Percentiles rank a stretch among this genome's conserved stretches.
Conservation (phyloP, 2,888 invertebrate species). For the Meiosimyza decipiens region DNA sequence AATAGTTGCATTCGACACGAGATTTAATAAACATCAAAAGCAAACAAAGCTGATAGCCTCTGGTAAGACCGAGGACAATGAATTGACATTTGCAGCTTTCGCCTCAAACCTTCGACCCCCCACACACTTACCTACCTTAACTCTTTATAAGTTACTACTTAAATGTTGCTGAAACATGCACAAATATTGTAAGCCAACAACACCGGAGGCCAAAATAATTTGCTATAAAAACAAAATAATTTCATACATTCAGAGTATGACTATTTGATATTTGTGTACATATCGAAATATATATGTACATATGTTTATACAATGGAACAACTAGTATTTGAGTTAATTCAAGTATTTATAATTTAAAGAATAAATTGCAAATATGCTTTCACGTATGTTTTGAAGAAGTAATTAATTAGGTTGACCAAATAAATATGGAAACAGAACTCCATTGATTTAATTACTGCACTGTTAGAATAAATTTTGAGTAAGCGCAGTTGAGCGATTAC, state of each 20-base stretch:
- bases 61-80: slow-evolving; percentile 9
- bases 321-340: background rate
- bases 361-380: no score
- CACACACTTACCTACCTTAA: background rate
- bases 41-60: slow-evolving; percentile 4
- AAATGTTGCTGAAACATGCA: slow-evolving; percentile 16
- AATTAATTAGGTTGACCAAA: no score
- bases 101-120: no score
- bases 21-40: slow-evolving; percentile 22
- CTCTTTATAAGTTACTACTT: background rate
- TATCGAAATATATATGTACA: background rate
- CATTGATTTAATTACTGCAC: no score
- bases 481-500: no score
- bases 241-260: background rate
- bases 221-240: slow-evolving; percentile 5
- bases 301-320: background rate
- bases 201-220: background rate
- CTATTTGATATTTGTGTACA: background rate
- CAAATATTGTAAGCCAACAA: slow-evolving; percentile 8
- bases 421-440: no score
- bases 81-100: background rate
- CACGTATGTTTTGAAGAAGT: no score
- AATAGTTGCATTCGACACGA: slow-evolving; percentile 19
- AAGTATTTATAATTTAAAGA: no score
- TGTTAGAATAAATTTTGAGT: no score